These are phyloP conservation scores for Smutsia gigantea DNA, from an alignment of 2,797 vertebrate species.

Conservation along the genomic window DNA sequence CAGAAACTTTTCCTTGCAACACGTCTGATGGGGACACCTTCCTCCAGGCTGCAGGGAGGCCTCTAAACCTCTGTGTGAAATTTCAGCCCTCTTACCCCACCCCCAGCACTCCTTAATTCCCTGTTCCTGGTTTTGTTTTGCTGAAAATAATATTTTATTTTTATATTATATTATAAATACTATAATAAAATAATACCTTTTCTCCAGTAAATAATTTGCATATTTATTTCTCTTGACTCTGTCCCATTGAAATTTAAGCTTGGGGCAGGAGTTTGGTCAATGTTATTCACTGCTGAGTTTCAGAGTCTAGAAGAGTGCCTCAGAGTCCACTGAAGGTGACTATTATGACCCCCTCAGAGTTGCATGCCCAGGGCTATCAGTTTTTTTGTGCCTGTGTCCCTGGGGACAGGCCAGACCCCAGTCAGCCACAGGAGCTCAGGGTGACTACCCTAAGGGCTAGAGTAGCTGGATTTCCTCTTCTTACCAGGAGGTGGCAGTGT, in stretches of 20 bases:
- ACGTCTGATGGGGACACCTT: no score
- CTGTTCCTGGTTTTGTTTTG: background rate
- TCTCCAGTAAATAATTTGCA: background rate
- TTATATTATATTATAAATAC: no score
- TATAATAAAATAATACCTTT: background rate
- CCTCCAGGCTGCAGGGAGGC: background rate
- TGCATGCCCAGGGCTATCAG: background rate
- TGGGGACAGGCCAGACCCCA: background rate
- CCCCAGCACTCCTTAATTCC: background rate
- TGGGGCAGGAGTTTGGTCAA: background rate
- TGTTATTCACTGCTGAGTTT: background rate
- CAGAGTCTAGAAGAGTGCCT: background rate
- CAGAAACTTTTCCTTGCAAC: no score
- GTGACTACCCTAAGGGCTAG: background rate
- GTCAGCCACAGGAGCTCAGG: rapidly evolving
- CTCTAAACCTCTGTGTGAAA: background rate
- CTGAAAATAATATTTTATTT: no score
- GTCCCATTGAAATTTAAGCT: background rate
- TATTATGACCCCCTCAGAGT: no score
- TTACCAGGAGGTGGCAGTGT: conserved; percentile 72
- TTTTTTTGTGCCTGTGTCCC: no score
- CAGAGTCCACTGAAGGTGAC: no score
- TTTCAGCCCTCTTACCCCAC: background rate
- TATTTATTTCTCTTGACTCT: background rate
- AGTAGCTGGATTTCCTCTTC: background rate